Evolutionary conservation across 2,797 vertebrate species (phyloP), one percentile per base, ranked within the genome.

Genomic region (Urophycis tenuis): DNA sequence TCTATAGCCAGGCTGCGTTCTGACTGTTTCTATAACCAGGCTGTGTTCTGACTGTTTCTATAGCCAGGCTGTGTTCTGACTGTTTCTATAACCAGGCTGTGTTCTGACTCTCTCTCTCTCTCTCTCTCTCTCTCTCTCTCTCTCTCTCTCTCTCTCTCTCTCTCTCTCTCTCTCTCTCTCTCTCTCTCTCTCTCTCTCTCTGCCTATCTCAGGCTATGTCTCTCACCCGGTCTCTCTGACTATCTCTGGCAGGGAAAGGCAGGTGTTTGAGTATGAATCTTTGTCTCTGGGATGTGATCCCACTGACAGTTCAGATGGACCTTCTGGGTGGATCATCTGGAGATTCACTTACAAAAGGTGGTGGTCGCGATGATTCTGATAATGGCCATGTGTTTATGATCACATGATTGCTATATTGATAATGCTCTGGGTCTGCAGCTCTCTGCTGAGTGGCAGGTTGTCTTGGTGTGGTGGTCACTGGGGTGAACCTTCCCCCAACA

Each of bases 281-380:
- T 0, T 88, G 3, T 14, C 19, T 0, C 0, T 89, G 77, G 77
- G 69, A 76, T 88, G 88, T 32, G 73, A 77, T 34, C 0, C 12
- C 11, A 7, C 19, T n/a, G 22, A 0, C 1, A 0, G 31, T 67
- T 33, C 70, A 4, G 31, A 17, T 3, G 39, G 39, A 41, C 17
- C 39, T 41, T 41, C 14, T 7, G 31, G 25, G 0, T 89, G 88
- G 88, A 85, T 19, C 0, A 79, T 83, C 79, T 85, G 86, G 85
- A 79, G 84, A 72, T 41, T 41, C 17, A 41, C 39, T 41, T 15
- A 41, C 39, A 4, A 41, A 41, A 41, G 39, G 39, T 41, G 14
- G 39, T 41, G 2, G 14, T 41, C 39, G 17, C 17, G 39, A 12
- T 15, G 39, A 41, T 41, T 3, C 14, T 3, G 39, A 41, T 41